Base-by-base conservation (phyloP, 2,888 invertebrate species). In the Sphaeridia pumilis region DNA sequence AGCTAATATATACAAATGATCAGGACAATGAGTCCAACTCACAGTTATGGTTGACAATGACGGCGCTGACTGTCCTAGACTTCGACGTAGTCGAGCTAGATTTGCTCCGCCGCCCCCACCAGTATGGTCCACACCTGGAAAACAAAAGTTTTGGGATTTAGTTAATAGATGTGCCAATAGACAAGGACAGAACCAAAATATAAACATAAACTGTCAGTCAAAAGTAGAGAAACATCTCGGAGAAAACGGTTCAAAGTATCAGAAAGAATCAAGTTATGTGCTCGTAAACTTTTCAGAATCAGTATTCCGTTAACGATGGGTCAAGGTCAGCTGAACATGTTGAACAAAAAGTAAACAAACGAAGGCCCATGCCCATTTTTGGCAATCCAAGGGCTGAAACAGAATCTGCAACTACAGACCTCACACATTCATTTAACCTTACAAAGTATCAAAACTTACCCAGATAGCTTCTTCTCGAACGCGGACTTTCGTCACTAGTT, bases 21-120 rank as follows among this genome's bases (percentile, higher is more conserved):
- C n/a, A n/a, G n/a, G n/a, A n/a, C n/a, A n/a, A n/a, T n/a, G n/a
- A n/a, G n/a, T n/a, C n/a, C 20, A 10, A 54, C 61, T 61, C 54
- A 61, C 73, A 68, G 70, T 66, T 54, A 70, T 70, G 49, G 72
- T 71, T n/a, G 90, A 89, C 59, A 94, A 77, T 49, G 90, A 88
- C 45, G 94, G 94, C 57, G 93, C 93, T 2, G 93, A 94, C 71
- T 93, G 92, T 48, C 94, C 93, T 66, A 94, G 78, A 48, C 84
- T 79, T n/a, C 41, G 25, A 17, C 49, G 25, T 36, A 49, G 43
- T 27, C 49, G 41, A 21, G 49, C 49, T 24, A 49, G 43, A 34
- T 49, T 49, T 4, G 49, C 28, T 28, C 49, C 27, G 17, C 49
- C 41, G 14, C 49, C 49, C n/a, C 36, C 20, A 17, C 17, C 3